These are phyloP conservation scores for Caenorhabditis parvicauda DNA, from an alignment of 2,888 invertebrate genomes.

Conservation along the genomic window DNA sequence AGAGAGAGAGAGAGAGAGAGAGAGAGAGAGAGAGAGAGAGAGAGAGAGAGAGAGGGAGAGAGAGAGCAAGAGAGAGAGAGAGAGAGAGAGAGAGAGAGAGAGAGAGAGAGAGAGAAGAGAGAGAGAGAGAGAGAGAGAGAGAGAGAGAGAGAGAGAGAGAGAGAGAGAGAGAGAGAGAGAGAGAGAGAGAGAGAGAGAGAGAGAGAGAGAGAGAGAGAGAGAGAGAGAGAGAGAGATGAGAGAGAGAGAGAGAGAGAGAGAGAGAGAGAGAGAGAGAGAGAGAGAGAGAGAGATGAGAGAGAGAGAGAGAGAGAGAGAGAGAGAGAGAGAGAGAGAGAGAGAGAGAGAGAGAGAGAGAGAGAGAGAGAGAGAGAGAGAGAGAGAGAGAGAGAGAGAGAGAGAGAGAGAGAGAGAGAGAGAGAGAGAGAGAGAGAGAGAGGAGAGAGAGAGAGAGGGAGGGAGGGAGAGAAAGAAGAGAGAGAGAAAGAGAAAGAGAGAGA, in stretches of 20 bases:
- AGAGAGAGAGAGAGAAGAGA: not conserved
- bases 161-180: not conserved
- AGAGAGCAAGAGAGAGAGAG: not conserved
- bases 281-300: constrained; percentile 2
- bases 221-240: constrained; percentile 4
- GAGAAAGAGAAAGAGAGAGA: not conserved
- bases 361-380: not conserved
- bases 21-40: constrained; percentile 4
- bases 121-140: not conserved
- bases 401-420: not conserved
- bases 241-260: constrained; percentile 9
- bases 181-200: not conserved
- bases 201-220: constrained; percentile 5
- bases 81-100: constrained; percentile 1
- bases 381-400: not conserved
- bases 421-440: not conserved
- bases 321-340: not conserved
- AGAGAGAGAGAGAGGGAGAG: constrained; percentile 4
- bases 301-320: not conserved
- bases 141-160: not conserved
- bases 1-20: constrained; percentile 1
- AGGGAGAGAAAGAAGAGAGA: constrained; percentile 1
- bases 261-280: constrained; percentile 15
- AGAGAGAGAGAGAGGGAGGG: not conserved
- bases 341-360: not conserved